These are phyloP conservation scores for Ennomos erosarius DNA, from an alignment of 2,888 invertebrate species.

Conservation along the genomic window DNA sequence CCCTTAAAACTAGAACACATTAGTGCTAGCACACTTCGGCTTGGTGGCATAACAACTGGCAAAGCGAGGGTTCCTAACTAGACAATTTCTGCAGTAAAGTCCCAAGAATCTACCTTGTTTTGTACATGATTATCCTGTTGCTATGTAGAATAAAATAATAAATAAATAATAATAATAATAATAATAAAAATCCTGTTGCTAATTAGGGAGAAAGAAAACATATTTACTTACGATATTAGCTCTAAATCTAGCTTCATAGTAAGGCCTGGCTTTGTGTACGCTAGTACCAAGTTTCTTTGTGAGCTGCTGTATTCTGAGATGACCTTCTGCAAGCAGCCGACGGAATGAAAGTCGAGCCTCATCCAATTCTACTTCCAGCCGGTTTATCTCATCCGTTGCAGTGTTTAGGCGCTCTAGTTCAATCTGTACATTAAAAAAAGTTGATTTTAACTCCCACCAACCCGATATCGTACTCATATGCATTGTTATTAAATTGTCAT, in stretches of 20 bases:
- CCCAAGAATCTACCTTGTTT: no score
- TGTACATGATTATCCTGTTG: no score
- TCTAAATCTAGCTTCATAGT: conserved; percentile 94
- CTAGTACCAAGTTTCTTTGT: conserved; percentile 93
- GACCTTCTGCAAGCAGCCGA: conserved; percentile 92
- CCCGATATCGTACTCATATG: no score
- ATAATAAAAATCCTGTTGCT: no score
- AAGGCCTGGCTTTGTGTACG: conserved; percentile 94
- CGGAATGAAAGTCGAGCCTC: conserved; percentile 94
- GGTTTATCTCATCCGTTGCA: conserved; percentile 96
- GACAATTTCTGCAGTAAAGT: no score
- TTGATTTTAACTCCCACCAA: no score
- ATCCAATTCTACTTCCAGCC: conserved; percentile 95
- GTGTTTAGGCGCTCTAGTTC: conserved; percentile 96
- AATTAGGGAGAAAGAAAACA: background rate
- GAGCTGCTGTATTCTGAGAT: conserved; percentile 91
- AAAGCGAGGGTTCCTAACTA: no score
- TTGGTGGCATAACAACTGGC: no score
- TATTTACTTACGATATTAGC: conserved; percentile 88
- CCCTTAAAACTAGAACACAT: no score
- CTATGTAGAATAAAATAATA: background rate
- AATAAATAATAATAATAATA: no score
- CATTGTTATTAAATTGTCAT: no score
- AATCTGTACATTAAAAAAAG: conserved; percentile 78
- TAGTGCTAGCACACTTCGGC: no score